Percentiles rank a stretch among this genome's conserved stretches.
Evolutionary conservation across 2,113 vertebrate species (phyloP).

Genomic region (Colossoma macropomum): DNA sequence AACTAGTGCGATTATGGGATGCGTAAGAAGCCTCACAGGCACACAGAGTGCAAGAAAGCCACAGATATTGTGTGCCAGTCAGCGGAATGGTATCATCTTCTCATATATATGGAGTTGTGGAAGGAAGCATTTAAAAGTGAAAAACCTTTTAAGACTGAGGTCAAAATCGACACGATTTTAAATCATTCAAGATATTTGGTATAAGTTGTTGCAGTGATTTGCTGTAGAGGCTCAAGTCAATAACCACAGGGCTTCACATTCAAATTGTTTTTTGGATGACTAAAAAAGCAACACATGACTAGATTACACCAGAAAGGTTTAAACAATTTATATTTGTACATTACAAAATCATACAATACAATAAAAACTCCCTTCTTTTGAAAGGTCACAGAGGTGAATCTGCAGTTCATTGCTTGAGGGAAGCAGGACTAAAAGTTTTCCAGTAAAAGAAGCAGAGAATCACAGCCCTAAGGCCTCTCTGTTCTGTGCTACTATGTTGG

Average conservation of each 20-base stretch:
- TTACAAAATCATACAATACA: neutral
- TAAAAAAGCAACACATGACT: neutral
- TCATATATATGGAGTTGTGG: neutral
- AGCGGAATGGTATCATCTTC: neutral
- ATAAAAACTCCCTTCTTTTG: neutral
- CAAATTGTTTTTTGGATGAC: neutral
- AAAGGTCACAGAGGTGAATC: neutral
- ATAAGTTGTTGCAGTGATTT: neutral
- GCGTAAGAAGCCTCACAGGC: neutral
- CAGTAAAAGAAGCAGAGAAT: slow-evolving; percentile 7
- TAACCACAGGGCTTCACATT: neutral
- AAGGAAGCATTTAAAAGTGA: neutral
- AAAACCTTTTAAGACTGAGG: neutral
- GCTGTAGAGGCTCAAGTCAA: neutral
- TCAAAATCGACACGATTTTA: neutral
- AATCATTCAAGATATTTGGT: neutral
- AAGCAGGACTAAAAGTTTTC: neutral
- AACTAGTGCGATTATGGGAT: slow-evolving; percentile 11
- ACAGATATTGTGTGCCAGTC: slow-evolving; percentile 5
- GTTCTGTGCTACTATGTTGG: neutral
- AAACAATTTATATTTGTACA: neutral
- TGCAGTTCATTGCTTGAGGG: neutral
- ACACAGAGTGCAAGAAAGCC: neutral
- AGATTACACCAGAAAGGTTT: neutral
- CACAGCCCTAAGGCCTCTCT: slow-evolving; percentile 10